Conservation (phyloP, 2,797 vertebrate genomes). For the Bradypodion pumilum region DNA sequence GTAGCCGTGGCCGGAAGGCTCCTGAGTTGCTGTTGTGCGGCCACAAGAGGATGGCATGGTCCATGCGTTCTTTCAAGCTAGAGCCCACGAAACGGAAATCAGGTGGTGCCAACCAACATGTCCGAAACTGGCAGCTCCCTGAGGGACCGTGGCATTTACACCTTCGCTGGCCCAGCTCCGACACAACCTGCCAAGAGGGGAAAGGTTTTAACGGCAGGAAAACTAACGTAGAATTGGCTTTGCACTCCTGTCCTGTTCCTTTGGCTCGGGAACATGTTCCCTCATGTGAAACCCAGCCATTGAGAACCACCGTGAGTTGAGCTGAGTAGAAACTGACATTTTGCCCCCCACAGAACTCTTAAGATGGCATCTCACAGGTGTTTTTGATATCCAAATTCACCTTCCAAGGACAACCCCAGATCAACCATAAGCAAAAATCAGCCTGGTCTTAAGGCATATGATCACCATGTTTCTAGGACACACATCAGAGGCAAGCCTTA, state of each 20-base stretch:
- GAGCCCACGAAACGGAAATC: constrained; percentile 88
- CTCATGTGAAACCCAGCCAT: not conserved
- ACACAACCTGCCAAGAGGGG: constrained; percentile 80
- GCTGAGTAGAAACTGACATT: not conserved
- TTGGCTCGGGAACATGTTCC: too few species aligned
- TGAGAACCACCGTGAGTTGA: not conserved
- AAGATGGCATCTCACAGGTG: not conserved
- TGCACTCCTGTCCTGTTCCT: not conserved
- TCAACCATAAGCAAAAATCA: too few species aligned
- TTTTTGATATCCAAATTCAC: not conserved
- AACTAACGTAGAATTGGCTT: not conserved
- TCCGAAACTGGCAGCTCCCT: constrained; percentile 94
- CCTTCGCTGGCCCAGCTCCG: constrained; percentile 90
- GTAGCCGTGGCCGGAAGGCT: constrained; percentile 84
- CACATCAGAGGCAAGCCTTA: not conserved
- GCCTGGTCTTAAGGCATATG: not conserved
- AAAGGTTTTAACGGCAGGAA: not conserved
- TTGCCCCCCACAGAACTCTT: not conserved
- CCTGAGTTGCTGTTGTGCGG: constrained; percentile 93
- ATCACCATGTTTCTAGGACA: not conserved
- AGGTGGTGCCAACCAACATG: constrained; percentile 91
- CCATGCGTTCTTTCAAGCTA: constrained; percentile 84
- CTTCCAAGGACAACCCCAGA: not conserved
- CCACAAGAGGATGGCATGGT: constrained; percentile 87
- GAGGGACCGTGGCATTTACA: constrained; percentile 94